Evolutionary conservation across 2,113 vertebrate genomes (phyloP), one percentile per base, ranked within the genome.

Genomic region (Pseudopipra pipra): DNA sequence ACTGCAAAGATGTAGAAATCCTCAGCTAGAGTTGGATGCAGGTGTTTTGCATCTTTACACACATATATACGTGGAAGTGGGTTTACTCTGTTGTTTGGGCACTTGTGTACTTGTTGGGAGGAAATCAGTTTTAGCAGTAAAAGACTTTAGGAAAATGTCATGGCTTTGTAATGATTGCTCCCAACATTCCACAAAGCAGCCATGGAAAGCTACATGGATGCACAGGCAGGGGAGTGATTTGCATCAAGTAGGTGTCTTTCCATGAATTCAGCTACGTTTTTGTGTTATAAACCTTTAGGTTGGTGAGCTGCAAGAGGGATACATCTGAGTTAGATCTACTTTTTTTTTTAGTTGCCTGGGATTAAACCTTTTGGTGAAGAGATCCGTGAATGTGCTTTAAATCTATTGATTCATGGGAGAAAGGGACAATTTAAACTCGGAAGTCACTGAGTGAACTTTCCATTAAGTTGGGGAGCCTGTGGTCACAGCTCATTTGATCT

Each of bases 401-500:
- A 98, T 97, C 93, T 97, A 97, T 96, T 97, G 97, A 98, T 97
- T 98, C 92, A 55, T 93, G 82, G 95, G 72, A 93, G 96, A 97
- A 97, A 97, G 86, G 97, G 91, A 95, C 92, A 95, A 95, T 98
- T 98, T 95, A 93, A 98, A 96, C 93, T 97, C 44, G 10, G 95
- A 98, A 98, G 95, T 97, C 96, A 96, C 95, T 37, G 94, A 96
- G 96, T 96, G 97, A 98, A 98, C 98, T 98, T 98, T 96, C 89
- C 96, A 97, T 98, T 98, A 98, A 98, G 96, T 97, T 97, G 90
- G 96, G 97, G 95, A 97, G 97, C 94, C 92, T 95, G 49, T 96
- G 94, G 98, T 98, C 97, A 98, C 98, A 98, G 97, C 97, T 98
- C 98, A 98, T 98, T 98, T 98, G 96, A 78, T 96, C 97, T 97